Evolutionary conservation across 1,140 invertebrate species (phyloP).

Genomic region (Drosophila subobscura): DNA sequence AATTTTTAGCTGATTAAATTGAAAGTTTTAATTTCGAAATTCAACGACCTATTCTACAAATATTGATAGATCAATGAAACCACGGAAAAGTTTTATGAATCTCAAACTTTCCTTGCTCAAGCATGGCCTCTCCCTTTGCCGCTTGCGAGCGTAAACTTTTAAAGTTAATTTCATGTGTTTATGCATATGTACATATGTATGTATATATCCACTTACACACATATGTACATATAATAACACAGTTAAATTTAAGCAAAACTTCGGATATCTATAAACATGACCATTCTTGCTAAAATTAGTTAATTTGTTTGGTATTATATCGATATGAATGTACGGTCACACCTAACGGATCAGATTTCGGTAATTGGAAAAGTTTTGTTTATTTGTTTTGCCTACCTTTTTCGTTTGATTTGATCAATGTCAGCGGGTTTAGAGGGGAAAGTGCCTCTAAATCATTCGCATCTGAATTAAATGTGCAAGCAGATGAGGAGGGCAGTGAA

Average conservation of each 20-base stretch:
- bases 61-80: constrained; percentile 78
- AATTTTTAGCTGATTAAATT: constrained; percentile 63
- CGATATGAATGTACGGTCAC: too few species aligned
- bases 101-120: constrained; percentile 25
- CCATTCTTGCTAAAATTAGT: too few species aligned
- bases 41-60: constrained; percentile 71
- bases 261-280: too few species aligned
- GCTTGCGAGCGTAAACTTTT: constrained; percentile 64
- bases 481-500: constrained; percentile 40
- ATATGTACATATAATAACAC: constrained; percentile 8
- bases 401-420: too few species aligned
- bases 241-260: too few species aligned
- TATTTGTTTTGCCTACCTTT: too few species aligned
- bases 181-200: constrained; percentile 18
- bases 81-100: constrained; percentile 48
- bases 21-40: constrained; percentile 57
- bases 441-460: background rate
- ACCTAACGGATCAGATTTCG: too few species aligned
- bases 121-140: constrained; percentile 48
- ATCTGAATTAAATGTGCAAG: constrained; percentile 36
- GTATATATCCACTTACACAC: constrained; percentile 36
- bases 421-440: too few species aligned
- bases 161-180: constrained; percentile 63
- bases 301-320: too few species aligned
- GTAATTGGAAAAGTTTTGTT: too few species aligned